These are phyloP conservation scores for Sebastes elongatus DNA, from an alignment of 2,797 vertebrate species.

Conservation along the genomic window DNA sequence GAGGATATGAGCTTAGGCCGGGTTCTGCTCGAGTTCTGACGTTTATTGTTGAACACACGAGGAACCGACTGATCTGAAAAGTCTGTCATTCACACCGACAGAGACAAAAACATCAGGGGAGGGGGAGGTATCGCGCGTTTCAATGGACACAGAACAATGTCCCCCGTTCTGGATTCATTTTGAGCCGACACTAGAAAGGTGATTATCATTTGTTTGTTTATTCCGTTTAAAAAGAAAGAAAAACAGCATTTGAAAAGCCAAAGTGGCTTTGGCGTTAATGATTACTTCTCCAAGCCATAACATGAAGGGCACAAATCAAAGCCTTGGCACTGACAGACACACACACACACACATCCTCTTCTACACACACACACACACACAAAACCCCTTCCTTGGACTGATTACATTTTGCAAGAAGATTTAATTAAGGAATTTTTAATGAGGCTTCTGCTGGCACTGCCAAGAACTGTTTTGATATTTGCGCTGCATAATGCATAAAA, in stretches of 20 bases:
- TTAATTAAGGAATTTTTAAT: constrained; percentile 94
- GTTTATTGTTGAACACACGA: constrained; percentile 61
- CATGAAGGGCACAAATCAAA: constrained; percentile 90
- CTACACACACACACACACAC: constrained; percentile 66
- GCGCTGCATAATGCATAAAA: constrained; percentile 93
- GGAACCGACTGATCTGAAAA: constrained; percentile 71
- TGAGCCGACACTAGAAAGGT: constrained; percentile 81
- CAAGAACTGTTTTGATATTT: constrained; percentile 93
- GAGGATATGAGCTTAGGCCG: constrained; percentile 54
- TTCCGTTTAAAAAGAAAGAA: constrained; percentile 83
- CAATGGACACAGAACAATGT: constrained; percentile 74
- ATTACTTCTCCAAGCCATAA: constrained; percentile 88
- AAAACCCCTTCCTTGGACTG: constrained; percentile 89
- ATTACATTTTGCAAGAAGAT: constrained; percentile 92
- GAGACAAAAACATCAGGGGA: constrained; percentile 62
- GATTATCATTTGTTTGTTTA: constrained; percentile 88
- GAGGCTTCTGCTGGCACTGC: constrained; percentile 91
- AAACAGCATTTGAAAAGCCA: constrained; percentile 84
- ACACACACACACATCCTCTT: constrained; percentile 51
- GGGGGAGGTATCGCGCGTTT: constrained; percentile 65
- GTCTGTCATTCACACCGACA: constrained; percentile 71
- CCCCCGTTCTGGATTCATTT: constrained; percentile 74
- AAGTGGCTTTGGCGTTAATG: constrained; percentile 87
- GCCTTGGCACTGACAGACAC: constrained; percentile 86
- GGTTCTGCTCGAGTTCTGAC: constrained; percentile 42